phyloP scores from a whole-genome alignment of 2,797 vertebrate genomes.

The Aphelocoma californica region DNA sequence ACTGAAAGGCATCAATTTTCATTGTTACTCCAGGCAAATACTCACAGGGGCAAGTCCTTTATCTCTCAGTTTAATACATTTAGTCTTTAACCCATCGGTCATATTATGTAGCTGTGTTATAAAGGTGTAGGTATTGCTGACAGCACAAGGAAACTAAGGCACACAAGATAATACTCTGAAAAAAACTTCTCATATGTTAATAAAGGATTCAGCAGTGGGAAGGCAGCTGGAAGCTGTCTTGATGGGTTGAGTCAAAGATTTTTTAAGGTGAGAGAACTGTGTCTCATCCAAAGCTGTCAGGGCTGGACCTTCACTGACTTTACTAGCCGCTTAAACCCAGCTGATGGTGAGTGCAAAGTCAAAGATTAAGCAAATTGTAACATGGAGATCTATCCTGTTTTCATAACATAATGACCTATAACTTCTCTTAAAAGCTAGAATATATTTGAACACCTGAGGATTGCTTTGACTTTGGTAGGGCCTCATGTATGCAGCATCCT shows the following conservation, averaged over 20 bases:
- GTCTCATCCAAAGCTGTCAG: accelerated
- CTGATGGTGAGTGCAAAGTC: not conserved
- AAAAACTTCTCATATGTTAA: not conserved
- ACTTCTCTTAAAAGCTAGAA: not conserved
- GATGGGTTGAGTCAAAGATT: not conserved
- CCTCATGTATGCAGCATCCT: not conserved
- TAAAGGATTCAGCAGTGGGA: not conserved
- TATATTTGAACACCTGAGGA: not conserved
- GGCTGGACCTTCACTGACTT: not conserved
- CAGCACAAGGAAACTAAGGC: not conserved
- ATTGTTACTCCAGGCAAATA: not conserved
- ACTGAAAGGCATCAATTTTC: not conserved
- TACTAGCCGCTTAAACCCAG: not conserved
- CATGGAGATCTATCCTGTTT: not conserved
- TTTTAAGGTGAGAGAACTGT: not conserved
- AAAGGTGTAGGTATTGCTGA: not conserved
- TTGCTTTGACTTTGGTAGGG: not conserved
- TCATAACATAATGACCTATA: not conserved
- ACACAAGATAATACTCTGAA: not conserved
- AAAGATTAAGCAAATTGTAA: not conserved
- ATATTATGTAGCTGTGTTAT: not conserved
- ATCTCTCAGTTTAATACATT: conserved; percentile 30
- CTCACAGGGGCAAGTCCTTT: not conserved
- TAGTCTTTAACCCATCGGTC: not conserved
- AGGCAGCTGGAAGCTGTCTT: not conserved